Base-by-base conservation (phyloP, 2,888 invertebrate genomes). In the Acrobasis suavella region DNA sequence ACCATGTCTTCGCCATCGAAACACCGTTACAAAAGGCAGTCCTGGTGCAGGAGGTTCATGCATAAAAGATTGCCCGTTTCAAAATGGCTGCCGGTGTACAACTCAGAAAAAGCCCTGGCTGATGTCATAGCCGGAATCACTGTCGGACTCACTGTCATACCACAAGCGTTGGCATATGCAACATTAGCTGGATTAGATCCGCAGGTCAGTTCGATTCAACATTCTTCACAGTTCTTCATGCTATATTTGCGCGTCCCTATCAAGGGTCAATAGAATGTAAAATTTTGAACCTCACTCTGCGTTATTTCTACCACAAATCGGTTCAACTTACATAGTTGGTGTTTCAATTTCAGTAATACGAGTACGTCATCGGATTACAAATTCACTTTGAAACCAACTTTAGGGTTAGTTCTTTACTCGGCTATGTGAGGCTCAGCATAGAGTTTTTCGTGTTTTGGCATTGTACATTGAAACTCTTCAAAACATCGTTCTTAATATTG, bases 101-200 rank as follows among this genome's bases (percentile, higher is more conserved):
- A 95, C 75, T 92, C 94, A 0, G 95, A 96, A 66, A 95, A 96
- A 83, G 94, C 96, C 1, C 81, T 97, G 61, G 95, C 96, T 66
- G 98, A 98, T 89, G 79, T 96, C 58, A 97, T 98, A 74, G 98
- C 98, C 16, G 98, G 98, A 0, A 91, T 98, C 65, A 98, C 98
- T 1, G 98, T 98, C 0, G 98, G 97, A 0, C 93, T 98, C 32
- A 98, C 98, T 0, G 97, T 98, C 51, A 96, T 98, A 91, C 98
- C 98, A 0, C 98, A 98, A 82, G 97, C 97, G 10, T 87, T 98
- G 70, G 98, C 98, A 0, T 98, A 98, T 82, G 97, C 98, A 8
- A 96, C 96, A 14, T 89, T 98, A 64, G 98, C 97, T 37, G 97
- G 97, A 55, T 89, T 98, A 61, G 95, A 96, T 80, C 97, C 97